These are phyloP conservation scores for Mirza zaza DNA, from an alignment of 2,113 vertebrate genomes.

Conservation along the genomic window DNA sequence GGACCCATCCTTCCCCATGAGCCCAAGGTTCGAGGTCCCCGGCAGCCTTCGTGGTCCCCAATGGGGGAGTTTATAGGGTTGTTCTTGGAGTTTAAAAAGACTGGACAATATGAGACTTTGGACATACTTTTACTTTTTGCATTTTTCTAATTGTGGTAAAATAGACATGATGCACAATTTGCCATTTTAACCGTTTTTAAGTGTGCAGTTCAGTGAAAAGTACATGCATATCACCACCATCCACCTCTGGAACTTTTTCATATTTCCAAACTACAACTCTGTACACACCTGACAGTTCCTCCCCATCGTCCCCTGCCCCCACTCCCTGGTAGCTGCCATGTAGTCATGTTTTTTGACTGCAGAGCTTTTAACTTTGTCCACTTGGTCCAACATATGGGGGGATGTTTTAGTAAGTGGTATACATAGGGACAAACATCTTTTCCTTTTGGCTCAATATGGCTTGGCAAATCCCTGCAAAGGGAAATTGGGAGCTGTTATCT, in stretches of 20 bases:
- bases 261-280: background rate
- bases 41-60: background rate
- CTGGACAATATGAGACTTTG: background rate
- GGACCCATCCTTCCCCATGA: background rate
- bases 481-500: background rate
- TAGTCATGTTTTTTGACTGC: background rate
- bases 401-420: background rate
- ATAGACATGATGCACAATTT: background rate
- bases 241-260: background rate
- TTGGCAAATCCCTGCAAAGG: background rate
- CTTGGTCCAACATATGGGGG: background rate
- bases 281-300: background rate
- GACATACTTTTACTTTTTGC: background rate
- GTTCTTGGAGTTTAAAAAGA: background rate
- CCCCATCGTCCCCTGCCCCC: too few relatives aligned
- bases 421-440: background rate
- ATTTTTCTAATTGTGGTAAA: background rate
- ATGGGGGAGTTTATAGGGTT: background rate
- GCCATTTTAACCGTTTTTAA: background rate
- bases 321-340: background rate
- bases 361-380: background rate
- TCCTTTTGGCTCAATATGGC: background rate
- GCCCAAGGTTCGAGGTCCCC: fast-evolving
- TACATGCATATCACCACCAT: background rate
- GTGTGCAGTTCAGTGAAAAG: background rate